These are phyloP conservation scores for Eucriotettix oculatus DNA, from an alignment of 2,888 invertebrate species.

Conservation along the genomic window DNA sequence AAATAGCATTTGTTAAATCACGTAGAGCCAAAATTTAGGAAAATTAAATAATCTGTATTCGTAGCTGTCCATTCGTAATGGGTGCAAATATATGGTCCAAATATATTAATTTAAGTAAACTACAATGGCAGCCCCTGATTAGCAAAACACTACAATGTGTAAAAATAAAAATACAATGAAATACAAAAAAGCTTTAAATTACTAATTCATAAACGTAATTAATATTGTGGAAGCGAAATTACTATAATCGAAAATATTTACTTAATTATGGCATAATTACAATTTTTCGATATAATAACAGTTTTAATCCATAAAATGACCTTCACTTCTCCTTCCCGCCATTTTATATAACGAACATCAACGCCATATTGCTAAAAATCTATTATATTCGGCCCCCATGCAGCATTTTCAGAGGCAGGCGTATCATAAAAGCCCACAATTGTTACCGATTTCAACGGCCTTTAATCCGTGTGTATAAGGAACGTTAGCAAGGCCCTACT, in stretches of 20 bases:
- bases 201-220: no score
- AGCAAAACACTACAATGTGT: background rate
- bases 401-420: no score
- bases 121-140: background rate
- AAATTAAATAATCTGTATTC: no score
- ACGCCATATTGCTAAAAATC: conserved; percentile 15
- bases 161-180: background rate
- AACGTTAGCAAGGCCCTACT: no score
- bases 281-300: conserved; percentile 5
- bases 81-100: no score
- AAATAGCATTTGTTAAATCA: no score
- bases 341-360: conserved; percentile 12
- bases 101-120: no score
- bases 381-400: background rate
- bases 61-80: no score
- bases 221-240: background rate
- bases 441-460: no score
- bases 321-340: conserved; percentile 18
- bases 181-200: background rate
- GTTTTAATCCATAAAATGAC: conserved; percentile 12
- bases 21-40: no score
- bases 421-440: no score
- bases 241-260: background rate
- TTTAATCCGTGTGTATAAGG: no score
- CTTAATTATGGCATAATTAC: background rate